Evolutionary conservation across 1,140 invertebrate genomes (phyloP), one percentile per base, ranked within the genome.

Genomic region (Drosophila trapezifrons): DNA sequence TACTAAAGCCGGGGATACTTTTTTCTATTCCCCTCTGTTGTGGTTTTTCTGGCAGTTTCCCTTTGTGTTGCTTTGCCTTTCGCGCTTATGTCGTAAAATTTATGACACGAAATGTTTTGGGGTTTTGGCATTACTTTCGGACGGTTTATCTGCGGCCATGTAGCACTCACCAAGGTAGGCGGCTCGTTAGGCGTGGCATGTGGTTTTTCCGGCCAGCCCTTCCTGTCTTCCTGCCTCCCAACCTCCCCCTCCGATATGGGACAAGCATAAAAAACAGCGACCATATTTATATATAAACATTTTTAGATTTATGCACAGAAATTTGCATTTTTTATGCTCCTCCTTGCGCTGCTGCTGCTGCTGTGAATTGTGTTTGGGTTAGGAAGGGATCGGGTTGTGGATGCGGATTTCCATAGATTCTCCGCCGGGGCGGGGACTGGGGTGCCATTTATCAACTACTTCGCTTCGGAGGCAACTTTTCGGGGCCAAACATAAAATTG

Each of bases 51-150:
- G 10, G 40, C 40, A 13, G 47, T 76, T 74, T 60, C 64, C 78
- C 69, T 81, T 85, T 65, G 65, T 76, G 71, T 62, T 71, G 70
- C 62, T 81, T 78, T 84, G 42, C 58, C 77, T 81, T 81, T 73
- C 73, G 83, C 75, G 82, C 75, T 82, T 82, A 72, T 72, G 76
- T 76, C 79, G 82, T 87, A 83, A 87, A 86, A 87, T 86, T 86
- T 86, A 86, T 86, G 82, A 82, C 82, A 82, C 63, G 76, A 78
- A 86, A 86, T 82, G 76, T 87, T 82, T 85, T 66, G 73, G 77
- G 78, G 76, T 87, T 82, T 85, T 66, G 77, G 77, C 72, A 80
- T 85, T 85, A 84, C 77, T 80, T 80, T 80, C 51, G 76, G 80
- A 13, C 32, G 58, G 46, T 85, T 70, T 84, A 84, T 84, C 80